Conservation (phyloP, 2,113 vertebrate species). For the Glaucidium brasilianum region DNA sequence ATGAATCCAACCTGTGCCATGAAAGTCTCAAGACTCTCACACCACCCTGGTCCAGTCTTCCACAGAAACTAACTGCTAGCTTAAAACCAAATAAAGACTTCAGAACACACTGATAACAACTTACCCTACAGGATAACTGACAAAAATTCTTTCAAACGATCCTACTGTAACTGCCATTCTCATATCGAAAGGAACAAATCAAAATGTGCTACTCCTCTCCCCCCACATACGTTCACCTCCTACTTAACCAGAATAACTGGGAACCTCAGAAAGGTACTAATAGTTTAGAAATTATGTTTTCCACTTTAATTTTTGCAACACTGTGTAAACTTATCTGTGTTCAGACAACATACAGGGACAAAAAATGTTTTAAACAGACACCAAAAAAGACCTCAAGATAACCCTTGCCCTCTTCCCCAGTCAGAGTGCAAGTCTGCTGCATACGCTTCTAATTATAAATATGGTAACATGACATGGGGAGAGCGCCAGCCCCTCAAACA, state of each 20-base stretch:
- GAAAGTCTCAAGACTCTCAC: neutral
- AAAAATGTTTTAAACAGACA: neutral
- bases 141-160: neutral
- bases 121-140: neutral
- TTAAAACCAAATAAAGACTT: neutral
- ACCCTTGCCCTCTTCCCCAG: neutral
- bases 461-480: slow-evolving; percentile 34
- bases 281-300: neutral
- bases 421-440: neutral
- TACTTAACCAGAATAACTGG: neutral
- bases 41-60: neutral
- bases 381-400: slow-evolving; percentile 30
- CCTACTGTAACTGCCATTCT: neutral
- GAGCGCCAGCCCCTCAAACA: neutral
- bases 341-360: neutral
- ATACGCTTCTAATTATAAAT: slow-evolving; percentile 47
- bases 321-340: neutral
- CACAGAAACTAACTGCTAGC: neutral
- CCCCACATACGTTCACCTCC: neutral
- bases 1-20: neutral
- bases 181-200: neutral
- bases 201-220: rapidly evolving
- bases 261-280: neutral
- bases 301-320: neutral
- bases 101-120: neutral